Base-by-base conservation (phyloP, 2,797 vertebrate species). In the Acestrorhynchus altus region DNA sequence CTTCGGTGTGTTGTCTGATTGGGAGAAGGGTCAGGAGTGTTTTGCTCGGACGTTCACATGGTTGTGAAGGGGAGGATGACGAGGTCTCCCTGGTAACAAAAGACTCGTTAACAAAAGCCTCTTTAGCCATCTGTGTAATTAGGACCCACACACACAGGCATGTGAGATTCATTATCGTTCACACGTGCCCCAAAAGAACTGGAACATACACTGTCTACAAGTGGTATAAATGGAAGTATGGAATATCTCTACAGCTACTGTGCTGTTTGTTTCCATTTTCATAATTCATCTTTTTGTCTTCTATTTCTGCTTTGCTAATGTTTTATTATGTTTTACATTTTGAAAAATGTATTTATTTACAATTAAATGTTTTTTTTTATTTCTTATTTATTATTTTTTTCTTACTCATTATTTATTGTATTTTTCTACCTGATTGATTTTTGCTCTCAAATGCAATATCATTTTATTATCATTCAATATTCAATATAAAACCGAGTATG, bases 81-180 rank as follows among this genome's bases (percentile, higher is more conserved):
- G 73, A 66, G 61, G 35, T 26, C 22, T 59, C 28, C 72, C 13
- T 39, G 10, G 40, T 74, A 61, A 75, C 64, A 64, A 75, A 75
- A 75, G 73, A n/a, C 11, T 18, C 0, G 4, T 59, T 78, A 78
- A 72, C 64, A 44, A 49, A 64, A 54, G 42, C 47, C 57, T 75
- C 39, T 40, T 68, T 69, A 49, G 20, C 40, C 3, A 7, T 40
- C 75, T 54, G 56, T 74, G 56, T 69, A 39, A 63, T 47, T 51
- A 51, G 72, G 20, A 12, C 4, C 49, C 60, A 28, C n/a, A 42
- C 47, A 47, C 6, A 11, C 40, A 35, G 60, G 47, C 69, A 71
- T 71, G 47, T 63, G 64, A 75, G 28, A 35, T 39, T 74, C 9
- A 6, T 67, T 49, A 67, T 2, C 18, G 51, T 24, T 8, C 18